These are phyloP conservation scores for Castor canadensis DNA, from an alignment of 2,113 vertebrate species.

Conservation along the genomic window DNA sequence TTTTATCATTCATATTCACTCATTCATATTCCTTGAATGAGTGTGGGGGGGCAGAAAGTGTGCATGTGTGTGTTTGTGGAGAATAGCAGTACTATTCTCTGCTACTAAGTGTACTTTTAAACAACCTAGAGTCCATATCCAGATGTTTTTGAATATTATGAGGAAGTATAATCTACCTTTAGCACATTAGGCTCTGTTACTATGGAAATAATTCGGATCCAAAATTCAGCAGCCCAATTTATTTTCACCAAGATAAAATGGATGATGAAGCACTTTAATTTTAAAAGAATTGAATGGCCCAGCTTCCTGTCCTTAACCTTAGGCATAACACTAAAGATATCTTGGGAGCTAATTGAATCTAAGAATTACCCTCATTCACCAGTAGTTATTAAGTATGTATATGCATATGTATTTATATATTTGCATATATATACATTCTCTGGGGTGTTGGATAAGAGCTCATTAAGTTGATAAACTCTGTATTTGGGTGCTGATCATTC, in stretches of 20 bases:
- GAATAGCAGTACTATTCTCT: neutral
- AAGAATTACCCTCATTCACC: constrained; percentile 5
- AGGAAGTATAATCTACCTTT: neutral
- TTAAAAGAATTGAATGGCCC: constrained; percentile 15
- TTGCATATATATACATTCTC: neutral
- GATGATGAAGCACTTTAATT: constrained; percentile 24
- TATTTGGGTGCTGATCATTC: neutral
- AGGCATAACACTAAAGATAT: constrained; percentile 13
- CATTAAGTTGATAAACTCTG: neutral
- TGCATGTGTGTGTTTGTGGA: too few species aligned
- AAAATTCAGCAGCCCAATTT: constrained; percentile 43
- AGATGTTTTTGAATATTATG: constrained; percentile 6
- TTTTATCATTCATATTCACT: neutral
- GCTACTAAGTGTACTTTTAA: constrained; percentile 2
- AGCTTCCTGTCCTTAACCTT: neutral
- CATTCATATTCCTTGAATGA: neutral
- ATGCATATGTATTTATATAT: neutral
- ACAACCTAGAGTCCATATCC: neutral
- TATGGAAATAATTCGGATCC: constrained; percentile 35
- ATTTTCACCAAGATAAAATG: neutral
- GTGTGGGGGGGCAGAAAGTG: neutral
- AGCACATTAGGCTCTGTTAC: constrained; percentile 16
- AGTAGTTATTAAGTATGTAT: neutral
- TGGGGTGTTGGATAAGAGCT: neutral
- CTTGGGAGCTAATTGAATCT: neutral